Base-by-base conservation (phyloP, 2,888 invertebrate genomes). In the Ichneumoninae sp. region DNA sequence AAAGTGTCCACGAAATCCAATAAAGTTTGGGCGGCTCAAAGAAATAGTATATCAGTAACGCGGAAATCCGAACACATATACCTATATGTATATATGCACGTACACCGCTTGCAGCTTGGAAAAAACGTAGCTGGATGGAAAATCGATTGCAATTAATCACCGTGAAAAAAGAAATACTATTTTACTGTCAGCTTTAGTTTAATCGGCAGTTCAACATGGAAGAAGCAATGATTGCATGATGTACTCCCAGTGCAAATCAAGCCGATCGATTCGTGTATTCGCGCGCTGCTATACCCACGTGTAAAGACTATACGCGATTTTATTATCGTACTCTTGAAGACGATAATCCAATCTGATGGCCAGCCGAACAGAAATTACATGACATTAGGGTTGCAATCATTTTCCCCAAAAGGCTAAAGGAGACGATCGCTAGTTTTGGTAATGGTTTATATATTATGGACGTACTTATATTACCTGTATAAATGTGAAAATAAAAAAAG, bases 1-100 rank as follows among this genome's bases (percentile, higher is more conserved):
- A 80, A 80, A 80, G 80, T 66, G 44, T 47, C 79, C 72, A 72
- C 80, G 57, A 80, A 72, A 66, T 72, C 66, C 75, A 75, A 80
- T 84, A 84, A 78, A 74, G 57, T 77, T 80, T 70, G 36, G 36
- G 66, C 54, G 70, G 68, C 65, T 78, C 70, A 50, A 36, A 71
- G 69, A 60, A 62, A 70, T 81, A 33, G 69, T 16, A 77, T 71
- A 52, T 68, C 62, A n/a, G 33, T 30, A 33, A 62, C 62, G 33
- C 33, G 1, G 62, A 62, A 30, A 50, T 16, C 50, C 19, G 22
- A 60, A 54, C 22, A 22, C 33, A 57, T 71, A 62, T 22, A 36
- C 33, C 22, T 72, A 57, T 50, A 26, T 57, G 6, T 33, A 36
- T 65, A n/a, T n/a, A n/a, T 8, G 22, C 3, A 40, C 10, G 44